phyloP scores from a whole-genome alignment of 2,797 vertebrate species.

The Anguilla obscura region DNA sequence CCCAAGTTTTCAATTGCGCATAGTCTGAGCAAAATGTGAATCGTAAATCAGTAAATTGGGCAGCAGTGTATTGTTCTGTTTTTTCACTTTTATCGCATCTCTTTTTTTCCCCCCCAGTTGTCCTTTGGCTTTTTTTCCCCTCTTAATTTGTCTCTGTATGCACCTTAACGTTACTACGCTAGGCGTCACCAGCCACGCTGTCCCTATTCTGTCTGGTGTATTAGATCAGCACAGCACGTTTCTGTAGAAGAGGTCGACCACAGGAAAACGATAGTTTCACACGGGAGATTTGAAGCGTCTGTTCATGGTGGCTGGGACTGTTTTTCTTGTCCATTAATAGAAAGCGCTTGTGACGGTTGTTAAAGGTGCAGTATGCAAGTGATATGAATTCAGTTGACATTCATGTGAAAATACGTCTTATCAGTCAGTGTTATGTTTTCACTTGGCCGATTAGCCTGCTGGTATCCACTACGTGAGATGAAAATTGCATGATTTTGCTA shows the following conservation, averaged over 20 bases:
- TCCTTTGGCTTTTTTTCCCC: not conserved
- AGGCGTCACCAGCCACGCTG: not conserved
- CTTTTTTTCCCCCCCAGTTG: not conserved
- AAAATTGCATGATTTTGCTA: too few species aligned
- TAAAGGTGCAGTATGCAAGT: not conserved
- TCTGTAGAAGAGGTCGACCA: not conserved
- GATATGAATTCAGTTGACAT: not conserved
- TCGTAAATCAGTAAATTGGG: not conserved
- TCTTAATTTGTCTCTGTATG: not conserved
- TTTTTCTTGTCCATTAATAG: not conserved
- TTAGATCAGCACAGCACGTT: not conserved
- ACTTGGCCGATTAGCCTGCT: too few species aligned
- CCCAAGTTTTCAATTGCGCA: not conserved
- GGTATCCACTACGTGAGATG: too few species aligned
- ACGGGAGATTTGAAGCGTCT: not conserved
- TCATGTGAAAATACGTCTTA: not conserved
- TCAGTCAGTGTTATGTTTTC: too few species aligned
- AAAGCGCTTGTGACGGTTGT: not conserved
- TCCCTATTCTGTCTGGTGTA: not conserved
- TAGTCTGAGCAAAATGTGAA: not conserved
- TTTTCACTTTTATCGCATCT: slow-evolving; percentile 11
- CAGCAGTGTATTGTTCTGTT: not conserved
- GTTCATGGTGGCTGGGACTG: not conserved
- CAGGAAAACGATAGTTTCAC: not conserved
- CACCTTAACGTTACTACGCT: not conserved